Percentiles rank a stretch among this genome's conserved stretches.
These are phyloP conservation scores for Tetramorium parvispinum DNA, from an alignment of 1,140 invertebrate genomes.

Conservation along the genomic window DNA sequence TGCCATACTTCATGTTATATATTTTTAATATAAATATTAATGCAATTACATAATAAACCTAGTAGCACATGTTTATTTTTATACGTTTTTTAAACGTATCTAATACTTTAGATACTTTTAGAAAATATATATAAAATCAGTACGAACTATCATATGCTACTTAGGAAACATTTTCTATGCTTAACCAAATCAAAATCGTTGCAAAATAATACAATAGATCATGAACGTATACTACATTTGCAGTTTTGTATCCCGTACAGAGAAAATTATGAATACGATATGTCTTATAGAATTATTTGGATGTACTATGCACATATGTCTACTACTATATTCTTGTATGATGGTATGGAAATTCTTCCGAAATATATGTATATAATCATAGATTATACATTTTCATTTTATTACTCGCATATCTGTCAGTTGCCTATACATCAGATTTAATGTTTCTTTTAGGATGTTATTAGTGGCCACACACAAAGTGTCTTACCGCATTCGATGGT, in stretches of 20 bases:
- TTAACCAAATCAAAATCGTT: not conserved
- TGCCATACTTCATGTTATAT: no score
- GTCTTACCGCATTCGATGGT: conserved; percentile 65
- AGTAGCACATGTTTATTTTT: no score
- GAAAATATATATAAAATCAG: no score
- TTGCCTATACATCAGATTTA: not conserved
- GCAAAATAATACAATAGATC: not conserved
- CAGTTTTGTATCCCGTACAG: conserved; percentile 68
- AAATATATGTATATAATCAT: not conserved
- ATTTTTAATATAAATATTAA: no score
- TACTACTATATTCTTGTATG: conserved; percentile 77
- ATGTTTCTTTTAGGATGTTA: conserved; percentile 64
- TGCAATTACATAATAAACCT: not conserved
- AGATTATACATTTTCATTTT: not conserved
- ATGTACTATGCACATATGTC: conserved; percentile 72
- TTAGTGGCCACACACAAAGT: conserved; percentile 34
- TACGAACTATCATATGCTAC: no score
- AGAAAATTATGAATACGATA: conserved; percentile 61
- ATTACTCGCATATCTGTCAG: not conserved
- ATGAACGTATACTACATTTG: not conserved
- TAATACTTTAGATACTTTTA: no score
- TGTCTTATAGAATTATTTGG: conserved; percentile 71
- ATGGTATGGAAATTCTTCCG: conserved; percentile 63
- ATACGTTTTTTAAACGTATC: no score
- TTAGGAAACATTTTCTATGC: no score